Percentiles rank a stretch among this genome's conserved stretches.
phyloP scores from a whole-genome alignment of 2,113 vertebrate genomes.

The Thamnaconus septentrionalis region DNA sequence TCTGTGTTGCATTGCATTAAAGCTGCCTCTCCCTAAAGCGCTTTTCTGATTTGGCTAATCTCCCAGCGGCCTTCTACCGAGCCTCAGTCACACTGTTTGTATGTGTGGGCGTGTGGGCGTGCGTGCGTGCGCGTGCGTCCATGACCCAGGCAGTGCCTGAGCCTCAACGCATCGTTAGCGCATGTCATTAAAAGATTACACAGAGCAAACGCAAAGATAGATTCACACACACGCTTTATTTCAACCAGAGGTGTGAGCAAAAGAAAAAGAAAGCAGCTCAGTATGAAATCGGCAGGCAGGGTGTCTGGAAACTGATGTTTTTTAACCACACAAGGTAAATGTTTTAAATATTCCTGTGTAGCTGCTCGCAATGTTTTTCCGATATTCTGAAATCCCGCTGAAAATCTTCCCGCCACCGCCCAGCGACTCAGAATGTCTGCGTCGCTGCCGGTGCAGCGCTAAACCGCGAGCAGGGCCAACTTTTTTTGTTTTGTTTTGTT shows the following conservation, averaged over 20 bases:
- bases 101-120: not conserved
- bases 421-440: too few species aligned
- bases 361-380: conserved; percentile 30
- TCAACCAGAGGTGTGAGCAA: not conserved
- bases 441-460: too few species aligned
- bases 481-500: too few species aligned
- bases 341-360: conserved; percentile 23
- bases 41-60: conserved; percentile 71
- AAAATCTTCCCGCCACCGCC: conserved; percentile 15
- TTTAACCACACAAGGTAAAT: conserved; percentile 26
- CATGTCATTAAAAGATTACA: conserved; percentile 78
- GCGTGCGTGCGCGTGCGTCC: conserved; percentile 20
- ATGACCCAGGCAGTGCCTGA: conserved; percentile 51
- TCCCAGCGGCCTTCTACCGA: conserved; percentile 56
- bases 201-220: conserved; percentile 55
- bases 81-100: conserved; percentile 24
- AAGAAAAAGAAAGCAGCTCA: conserved; percentile 2
- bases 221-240: conserved; percentile 38
- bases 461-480: too few species aligned
- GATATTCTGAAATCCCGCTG: conserved; percentile 12
- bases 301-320: too few species aligned
- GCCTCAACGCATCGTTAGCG: conserved; percentile 62
- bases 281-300: conserved; percentile 4
- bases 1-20: conserved; percentile 55
- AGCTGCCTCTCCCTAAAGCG: conserved; percentile 53